Evolutionary conservation across 2,797 vertebrate genomes (phyloP).

Genomic region (Amblyopsis hoosieri): DNA sequence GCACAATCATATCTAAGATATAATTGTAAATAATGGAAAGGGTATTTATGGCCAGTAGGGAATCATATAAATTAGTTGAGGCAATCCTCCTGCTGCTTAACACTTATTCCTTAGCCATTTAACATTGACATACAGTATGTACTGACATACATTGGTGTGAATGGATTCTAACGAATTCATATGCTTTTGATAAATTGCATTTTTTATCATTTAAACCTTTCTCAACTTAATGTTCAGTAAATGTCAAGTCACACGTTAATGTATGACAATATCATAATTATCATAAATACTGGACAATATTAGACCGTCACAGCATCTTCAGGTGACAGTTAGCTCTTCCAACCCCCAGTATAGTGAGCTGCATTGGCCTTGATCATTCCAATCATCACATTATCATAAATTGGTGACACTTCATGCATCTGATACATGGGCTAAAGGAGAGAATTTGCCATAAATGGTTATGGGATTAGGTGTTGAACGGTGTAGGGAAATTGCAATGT

Average conservation of each 20-base stretch:
- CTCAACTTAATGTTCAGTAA: neutral
- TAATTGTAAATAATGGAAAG: neutral
- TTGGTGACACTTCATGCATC: constrained; percentile 14
- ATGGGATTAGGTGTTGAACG: constrained; percentile 54
- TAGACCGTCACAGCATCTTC: constrained; percentile 5
- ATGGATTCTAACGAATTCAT: neutral
- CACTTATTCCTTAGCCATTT: constrained; percentile 21
- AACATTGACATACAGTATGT: neutral
- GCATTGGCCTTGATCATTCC: constrained; percentile 23
- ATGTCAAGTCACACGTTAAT: neutral
- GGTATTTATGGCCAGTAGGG: constrained; percentile 52
- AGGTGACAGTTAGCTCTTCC: neutral
- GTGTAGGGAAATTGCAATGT: constrained; percentile 44
- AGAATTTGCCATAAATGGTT: constrained; percentile 25
- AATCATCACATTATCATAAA: constrained; percentile 25
- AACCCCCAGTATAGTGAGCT: neutral
- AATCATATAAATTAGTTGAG: constrained; percentile 52
- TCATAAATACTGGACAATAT: neutral
- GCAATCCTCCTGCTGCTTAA: constrained; percentile 46
- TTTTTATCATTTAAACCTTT: neutral
- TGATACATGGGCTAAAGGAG: neutral
- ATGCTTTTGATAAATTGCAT: no score
- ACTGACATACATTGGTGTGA: no score
- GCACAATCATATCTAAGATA: neutral
- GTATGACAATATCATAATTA: constrained; percentile 2